A percentile compares a stretch with the other conserved stretches of the same genome.
phyloP scores from a whole-genome alignment of 2,888 invertebrate species.

The Entomobrya proxima region DNA sequence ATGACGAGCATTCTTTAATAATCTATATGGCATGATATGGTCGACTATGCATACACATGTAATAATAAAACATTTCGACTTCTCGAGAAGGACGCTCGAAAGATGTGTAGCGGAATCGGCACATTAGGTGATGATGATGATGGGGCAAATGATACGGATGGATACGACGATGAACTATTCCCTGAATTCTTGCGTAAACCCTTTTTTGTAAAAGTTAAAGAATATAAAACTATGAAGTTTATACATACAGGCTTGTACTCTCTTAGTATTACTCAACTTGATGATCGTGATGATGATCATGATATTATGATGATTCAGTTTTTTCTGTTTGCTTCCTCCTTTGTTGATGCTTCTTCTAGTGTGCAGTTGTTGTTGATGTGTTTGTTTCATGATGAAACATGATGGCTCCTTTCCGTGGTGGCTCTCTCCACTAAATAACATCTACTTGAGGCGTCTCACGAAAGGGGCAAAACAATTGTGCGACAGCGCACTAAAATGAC shows the following conservation, averaged over 20 bases:
- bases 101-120: slow-evolving; percentile 18
- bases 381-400: slow-evolving; percentile 48
- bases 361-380: slow-evolving; percentile 29
- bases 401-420: slow-evolving; percentile 33
- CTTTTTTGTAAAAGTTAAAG: no score
- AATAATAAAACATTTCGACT: slow-evolving; percentile 22
- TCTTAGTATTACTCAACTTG: slow-evolving; percentile 48
- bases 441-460: slow-evolving; percentile 45
- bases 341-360: neutral
- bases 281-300: slow-evolving; percentile 36
- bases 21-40: neutral
- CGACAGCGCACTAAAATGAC: slow-evolving; percentile 32
- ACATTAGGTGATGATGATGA: slow-evolving; percentile 51
- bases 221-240: neutral
- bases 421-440: neutral
- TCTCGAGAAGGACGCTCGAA: slow-evolving; percentile 42
- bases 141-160: slow-evolving; percentile 59
- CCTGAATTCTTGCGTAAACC: slow-evolving; percentile 56
- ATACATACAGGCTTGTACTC: neutral
- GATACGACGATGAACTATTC: slow-evolving; percentile 43
- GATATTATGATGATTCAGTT: slow-evolving; percentile 61
- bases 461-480: slow-evolving; percentile 34
- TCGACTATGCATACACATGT: neutral
- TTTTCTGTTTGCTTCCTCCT: slow-evolving; percentile 32
- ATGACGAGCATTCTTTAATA: neutral